These are phyloP conservation scores for Pongo pygmaeus DNA, from an alignment of 2,113 vertebrate genomes.

Conservation along the genomic window DNA sequence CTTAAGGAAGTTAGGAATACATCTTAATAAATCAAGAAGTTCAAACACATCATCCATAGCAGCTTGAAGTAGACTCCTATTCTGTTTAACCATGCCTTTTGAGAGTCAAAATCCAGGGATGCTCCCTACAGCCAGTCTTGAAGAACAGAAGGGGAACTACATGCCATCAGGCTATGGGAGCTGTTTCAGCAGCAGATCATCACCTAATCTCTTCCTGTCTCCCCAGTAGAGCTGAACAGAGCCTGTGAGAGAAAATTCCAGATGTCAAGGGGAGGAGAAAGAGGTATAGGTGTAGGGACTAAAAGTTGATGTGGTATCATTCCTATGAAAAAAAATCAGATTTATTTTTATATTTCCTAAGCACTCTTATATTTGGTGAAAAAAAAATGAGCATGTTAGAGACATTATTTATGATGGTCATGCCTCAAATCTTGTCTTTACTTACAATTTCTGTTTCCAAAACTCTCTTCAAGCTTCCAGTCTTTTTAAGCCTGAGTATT, in stretches of 20 bases:
- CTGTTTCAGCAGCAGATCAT: no score
- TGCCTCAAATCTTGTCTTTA: background rate
- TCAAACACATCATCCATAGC: background rate
- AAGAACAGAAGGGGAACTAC: accelerated
- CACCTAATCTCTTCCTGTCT: background rate
- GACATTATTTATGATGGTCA: background rate
- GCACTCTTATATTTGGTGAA: background rate
- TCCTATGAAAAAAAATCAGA: background rate
- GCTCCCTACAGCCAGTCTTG: no score
- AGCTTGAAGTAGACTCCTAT: background rate
- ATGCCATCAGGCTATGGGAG: accelerated
- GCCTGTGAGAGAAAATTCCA: background rate
- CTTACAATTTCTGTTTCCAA: background rate
- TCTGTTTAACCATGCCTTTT: background rate
- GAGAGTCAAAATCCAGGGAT: background rate
- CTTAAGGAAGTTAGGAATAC: background rate
- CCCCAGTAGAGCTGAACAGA: accelerated
- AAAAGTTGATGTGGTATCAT: background rate
- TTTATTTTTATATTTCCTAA: background rate
- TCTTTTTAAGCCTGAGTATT: background rate
- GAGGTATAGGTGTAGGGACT: background rate
- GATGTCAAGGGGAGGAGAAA: background rate
- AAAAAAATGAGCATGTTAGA: slow-evolving; percentile 8
- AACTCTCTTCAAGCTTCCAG: background rate
- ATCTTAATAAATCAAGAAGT: background rate